Percentiles rank a stretch among this genome's conserved stretches.
phyloP scores from a whole-genome alignment of 2,113 vertebrate species.

The Cavia porcellus region DNA sequence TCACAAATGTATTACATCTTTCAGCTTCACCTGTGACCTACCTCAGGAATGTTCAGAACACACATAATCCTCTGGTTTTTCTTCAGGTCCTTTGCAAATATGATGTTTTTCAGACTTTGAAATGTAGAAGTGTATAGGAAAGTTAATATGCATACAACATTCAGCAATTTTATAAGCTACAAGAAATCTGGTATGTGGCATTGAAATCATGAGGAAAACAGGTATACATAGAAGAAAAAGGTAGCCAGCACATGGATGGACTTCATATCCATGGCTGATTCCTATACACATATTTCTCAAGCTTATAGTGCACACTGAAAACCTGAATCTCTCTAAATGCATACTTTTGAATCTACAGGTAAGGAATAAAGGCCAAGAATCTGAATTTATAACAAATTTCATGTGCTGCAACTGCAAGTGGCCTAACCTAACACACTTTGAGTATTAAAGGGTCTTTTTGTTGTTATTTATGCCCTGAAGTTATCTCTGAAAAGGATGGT shows the following conservation, averaged over 20 bases:
- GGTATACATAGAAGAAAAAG: not conserved
- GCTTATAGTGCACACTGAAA: not conserved
- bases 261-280: fast-evolving
- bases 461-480: not conserved
- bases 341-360: not conserved
- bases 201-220: fast-evolving
- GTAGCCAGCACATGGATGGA: fast-evolving
- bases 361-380: too few relatives aligned
- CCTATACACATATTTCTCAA: not conserved
- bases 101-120: not conserved
- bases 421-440: fast-evolving
- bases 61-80: fast-evolving
- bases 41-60: not conserved
- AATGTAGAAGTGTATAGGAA: not conserved
- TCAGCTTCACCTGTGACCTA: not conserved
- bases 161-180: not conserved
- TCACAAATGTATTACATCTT: not conserved
- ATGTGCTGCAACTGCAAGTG: fast-evolving
- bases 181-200: too few relatives aligned
- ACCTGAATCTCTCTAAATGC: not conserved
- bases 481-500: not conserved
- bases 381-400: not conserved
- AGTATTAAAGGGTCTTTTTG: not conserved
- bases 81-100: not conserved
- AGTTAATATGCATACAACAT: not conserved